A percentile compares a stretch with the other conserved stretches of the same genome.
phyloP scores from a whole-genome alignment of 2,888 invertebrate species.

The Syrphus vitripennis region DNA sequence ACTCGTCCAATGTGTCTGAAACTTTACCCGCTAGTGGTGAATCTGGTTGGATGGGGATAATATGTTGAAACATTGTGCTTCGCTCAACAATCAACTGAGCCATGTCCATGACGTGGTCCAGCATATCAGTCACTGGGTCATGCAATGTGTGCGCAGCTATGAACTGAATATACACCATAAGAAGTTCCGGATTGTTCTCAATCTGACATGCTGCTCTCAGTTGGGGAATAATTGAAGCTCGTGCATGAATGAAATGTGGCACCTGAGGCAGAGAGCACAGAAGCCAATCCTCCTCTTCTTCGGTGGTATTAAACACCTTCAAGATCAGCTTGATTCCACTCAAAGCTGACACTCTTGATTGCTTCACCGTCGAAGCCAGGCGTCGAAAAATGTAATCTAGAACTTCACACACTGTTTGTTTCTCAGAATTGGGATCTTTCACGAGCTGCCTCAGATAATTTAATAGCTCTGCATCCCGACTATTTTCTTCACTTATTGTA shows the following conservation, averaged over 20 bases:
- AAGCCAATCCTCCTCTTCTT: constrained; percentile 83
- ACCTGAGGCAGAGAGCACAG: constrained; percentile 86
- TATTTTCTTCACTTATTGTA: constrained; percentile 86
- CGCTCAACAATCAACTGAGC: constrained; percentile 96
- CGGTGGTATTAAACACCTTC: constrained; percentile 77
- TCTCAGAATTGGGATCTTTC: constrained; percentile 82
- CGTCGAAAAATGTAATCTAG: constrained; percentile 94
- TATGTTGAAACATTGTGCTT: constrained; percentile 91
- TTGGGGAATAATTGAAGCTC: constrained; percentile 86
- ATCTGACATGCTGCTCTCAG: constrained; percentile 94
- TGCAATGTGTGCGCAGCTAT: constrained; percentile 88
- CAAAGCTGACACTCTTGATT: constrained; percentile 89
- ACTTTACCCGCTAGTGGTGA: constrained; percentile 72
- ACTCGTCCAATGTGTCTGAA: constrained; percentile 75
- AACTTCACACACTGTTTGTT: constrained; percentile 87
- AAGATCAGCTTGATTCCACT: constrained; percentile 87
- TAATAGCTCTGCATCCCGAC: constrained; percentile 87
- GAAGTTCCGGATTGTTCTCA: constrained; percentile 90
- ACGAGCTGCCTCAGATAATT: constrained; percentile 83
- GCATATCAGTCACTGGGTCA: constrained; percentile 86
- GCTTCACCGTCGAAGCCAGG: constrained; percentile 90
- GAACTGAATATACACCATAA: constrained; percentile 92
- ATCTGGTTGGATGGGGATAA: constrained; percentile 84
- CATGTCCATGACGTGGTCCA: constrained; percentile 89
- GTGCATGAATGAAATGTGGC: constrained; percentile 89